Evolutionary conservation across 2,888 invertebrate genomes (phyloP), one percentile per base, ranked within the genome.

Genomic region (Nemurella pictetii): DNA sequence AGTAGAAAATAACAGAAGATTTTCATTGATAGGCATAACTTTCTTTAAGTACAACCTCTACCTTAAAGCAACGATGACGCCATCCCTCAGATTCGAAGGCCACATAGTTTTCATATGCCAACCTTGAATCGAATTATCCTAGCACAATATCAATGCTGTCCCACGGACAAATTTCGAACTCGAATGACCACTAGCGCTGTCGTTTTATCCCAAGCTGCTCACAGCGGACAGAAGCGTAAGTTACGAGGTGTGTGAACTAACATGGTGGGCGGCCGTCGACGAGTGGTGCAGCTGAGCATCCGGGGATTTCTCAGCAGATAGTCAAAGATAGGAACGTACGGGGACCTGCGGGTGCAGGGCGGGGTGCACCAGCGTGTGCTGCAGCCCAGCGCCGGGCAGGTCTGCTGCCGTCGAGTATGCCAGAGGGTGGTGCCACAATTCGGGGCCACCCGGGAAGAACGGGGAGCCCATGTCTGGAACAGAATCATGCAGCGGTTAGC

Each of bases 261-360:
- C 89, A 88, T 88, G 88, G 86, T 88, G 88, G 87, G 88, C 87
- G 86, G 87, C 87, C 87, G 88, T 87, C 86, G 87, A 87, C 86
- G 87, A 86, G 86, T 85, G 86, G 83, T 87, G 86, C 86, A 90
- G 92, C 90, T 92, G 92, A 90, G 91, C 91, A 91, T 92, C 92
- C 92, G 91, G 90, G 91, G 94, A 93, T 93, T 95, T 94, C 93
- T 95, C 94, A 93, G 95, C 94, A 95, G 96, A 96, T 96, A 97
- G 97, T 97, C 97, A 97, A 95, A 97, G 97, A 94, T 96, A 97
- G 93, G 97, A 97, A 92, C 97, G 96, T 92, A 97, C 97, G 91
- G 97, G 97, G 92, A 98, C 97, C 95, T 98, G 98, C 91, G 97
- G 97, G 93, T 98, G 97, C 92, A 98, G 95, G 92, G 97, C 98